Base-by-base conservation (phyloP, 1,140 invertebrate genomes). In the Lysiphlebus fabarum region DNA sequence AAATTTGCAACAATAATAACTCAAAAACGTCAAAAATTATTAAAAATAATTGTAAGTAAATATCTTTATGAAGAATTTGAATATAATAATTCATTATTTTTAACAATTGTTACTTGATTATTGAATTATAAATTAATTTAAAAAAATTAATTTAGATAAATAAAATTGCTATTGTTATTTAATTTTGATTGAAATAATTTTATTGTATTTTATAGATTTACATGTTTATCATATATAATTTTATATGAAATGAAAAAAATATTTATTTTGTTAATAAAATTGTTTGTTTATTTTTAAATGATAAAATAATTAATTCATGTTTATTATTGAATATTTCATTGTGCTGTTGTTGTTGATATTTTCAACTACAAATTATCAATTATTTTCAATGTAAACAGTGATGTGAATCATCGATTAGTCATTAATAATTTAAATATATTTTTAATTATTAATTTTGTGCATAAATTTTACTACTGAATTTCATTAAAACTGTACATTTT, bases 141-240 rank as follows among this genome's bases (percentile, higher is more conserved):
- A 6, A 6, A 6, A 6, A 6, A 9, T 9, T 36, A 49, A 34
- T 37, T 40, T 40, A 9, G 38, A 40, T 9, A 51, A 51, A n/a
- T 37, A 11, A 4, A 38, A 6, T 38, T 11, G 33, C 36, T 51
- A 8, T 6, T 51, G 8, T 37, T 6, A 33, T 38, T 51, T 33
- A 36, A 51, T 51, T 40, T 51, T 51, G 49, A 51, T 51, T 51
- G 49, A 51, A 33, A 51, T 11, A 11, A 51, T 51, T 51, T 51
- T 33, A 51, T 51, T 51, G 49, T 36, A 51, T 38, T 33, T 36
- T 36, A 37, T 38, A 37, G 49, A 51, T 37, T 34, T 51, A n/a
- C n/a, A n/a, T n/a, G n/a, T n/a, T n/a, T n/a, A n/a, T n/a, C n/a
- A n/a, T n/a, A n/a, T n/a, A n/a, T n/a, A n/a, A n/a, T n/a, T n/a